These are phyloP conservation scores for Acanthopleura granulata DNA, from an alignment of 2,888 invertebrate species.

Conservation along the genomic window DNA sequence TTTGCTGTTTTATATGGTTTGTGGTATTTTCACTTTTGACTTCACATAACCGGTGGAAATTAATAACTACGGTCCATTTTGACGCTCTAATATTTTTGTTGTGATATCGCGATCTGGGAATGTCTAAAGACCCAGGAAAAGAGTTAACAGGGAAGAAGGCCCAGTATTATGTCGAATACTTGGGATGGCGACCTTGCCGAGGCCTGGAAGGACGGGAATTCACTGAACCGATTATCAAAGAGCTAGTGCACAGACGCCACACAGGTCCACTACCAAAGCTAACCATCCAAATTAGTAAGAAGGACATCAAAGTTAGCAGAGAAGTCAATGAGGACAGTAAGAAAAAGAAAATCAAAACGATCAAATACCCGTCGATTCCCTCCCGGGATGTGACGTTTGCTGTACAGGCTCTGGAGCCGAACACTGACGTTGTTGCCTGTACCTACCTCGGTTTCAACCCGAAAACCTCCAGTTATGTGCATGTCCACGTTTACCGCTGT, in stretches of 20 bases:
- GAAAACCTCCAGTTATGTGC: slow-evolving; percentile 92
- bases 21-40: no score
- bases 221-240: slow-evolving; percentile 86
- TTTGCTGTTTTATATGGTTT: no score
- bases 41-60: no score
- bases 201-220: slow-evolving; percentile 87
- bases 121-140: neutral
- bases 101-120: neutral
- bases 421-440: slow-evolving; percentile 92
- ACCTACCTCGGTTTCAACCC: slow-evolving; percentile 94
- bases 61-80: neutral
- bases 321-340: slow-evolving; percentile 73
- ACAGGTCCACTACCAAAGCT: slow-evolving; percentile 90
- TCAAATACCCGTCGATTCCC: slow-evolving; percentile 79
- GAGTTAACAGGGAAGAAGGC: slow-evolving; percentile 56
- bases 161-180: slow-evolving; percentile 76
- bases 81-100: neutral
- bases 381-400: slow-evolving; percentile 85
- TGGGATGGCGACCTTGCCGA: slow-evolving; percentile 95
- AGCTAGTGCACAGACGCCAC: slow-evolving; percentile 86
- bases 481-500: slow-evolving; percentile 95
- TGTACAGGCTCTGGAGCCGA: slow-evolving; percentile 77
- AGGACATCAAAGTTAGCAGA: slow-evolving; percentile 95
- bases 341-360: slow-evolving; percentile 72
- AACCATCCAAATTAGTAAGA: slow-evolving; percentile 76